phyloP scores from a whole-genome alignment of 1,140 invertebrate genomes.

The Lutraria rhynchaena region DNA sequence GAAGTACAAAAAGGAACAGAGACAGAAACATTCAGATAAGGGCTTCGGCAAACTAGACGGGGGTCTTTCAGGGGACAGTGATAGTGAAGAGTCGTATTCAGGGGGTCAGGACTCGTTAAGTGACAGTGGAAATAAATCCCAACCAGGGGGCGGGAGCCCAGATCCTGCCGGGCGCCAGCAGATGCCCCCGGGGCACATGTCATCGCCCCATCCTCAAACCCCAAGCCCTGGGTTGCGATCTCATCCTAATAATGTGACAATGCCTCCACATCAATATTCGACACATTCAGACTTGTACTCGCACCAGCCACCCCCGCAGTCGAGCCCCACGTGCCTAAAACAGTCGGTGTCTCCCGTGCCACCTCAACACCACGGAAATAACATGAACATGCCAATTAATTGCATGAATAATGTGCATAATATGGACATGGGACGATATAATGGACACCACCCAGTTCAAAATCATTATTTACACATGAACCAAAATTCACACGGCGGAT shows the following conservation, averaged over 20 bases:
- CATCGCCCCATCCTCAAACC: slow-evolving; percentile 50
- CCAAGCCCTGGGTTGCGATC: slow-evolving; percentile 61
- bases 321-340: slow-evolving; percentile 63
- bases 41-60: slow-evolving; percentile 62
- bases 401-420: slow-evolving; percentile 55
- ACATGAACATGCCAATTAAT: slow-evolving; percentile 45
- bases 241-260: slow-evolving; percentile 52
- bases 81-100: slow-evolving; percentile 68
- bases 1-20: slow-evolving; percentile 99
- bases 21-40: slow-evolving; percentile 88
- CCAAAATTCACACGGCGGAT: slow-evolving; percentile 34
- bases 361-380: slow-evolving; percentile 41
- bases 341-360: slow-evolving; percentile 60
- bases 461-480: slow-evolving; percentile 56
- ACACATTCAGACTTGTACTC: slow-evolving; percentile 49
- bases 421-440: slow-evolving; percentile 50
- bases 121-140: slow-evolving; percentile 67
- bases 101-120: slow-evolving; percentile 62
- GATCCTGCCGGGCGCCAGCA: slow-evolving; percentile 49
- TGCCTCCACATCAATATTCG: slow-evolving; percentile 39
- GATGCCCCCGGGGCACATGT: slow-evolving; percentile 38
- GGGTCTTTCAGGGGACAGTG: slow-evolving; percentile 65
- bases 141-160: slow-evolving; percentile 44
- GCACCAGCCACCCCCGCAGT: slow-evolving; percentile 55
- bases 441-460: slow-evolving; percentile 73